Base-by-base conservation (phyloP, 2,888 invertebrate genomes). In the Margaritifera margaritifera region DNA sequence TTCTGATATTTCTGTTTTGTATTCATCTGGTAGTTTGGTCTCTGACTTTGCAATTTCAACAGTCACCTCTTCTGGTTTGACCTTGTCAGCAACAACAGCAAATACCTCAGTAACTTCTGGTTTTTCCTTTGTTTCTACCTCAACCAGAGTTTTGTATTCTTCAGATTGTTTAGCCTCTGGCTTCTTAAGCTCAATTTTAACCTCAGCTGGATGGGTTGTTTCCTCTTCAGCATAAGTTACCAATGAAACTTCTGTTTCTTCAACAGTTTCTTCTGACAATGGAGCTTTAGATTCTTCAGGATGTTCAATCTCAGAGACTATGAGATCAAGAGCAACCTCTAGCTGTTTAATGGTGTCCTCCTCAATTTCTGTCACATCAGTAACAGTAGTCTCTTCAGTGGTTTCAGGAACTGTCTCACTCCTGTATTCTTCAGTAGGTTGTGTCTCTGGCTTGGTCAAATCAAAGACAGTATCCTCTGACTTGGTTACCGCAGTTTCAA, bases 281-380 rank as follows among this genome's bases (percentile, higher is more conserved):
- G 55, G n/a, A 8, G 27, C 61, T 19, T 51, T 50, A 22, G 52
- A 50, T n/a, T 51, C n/a, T 61, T 50, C 31, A 52, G 66, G 53
- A 27, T 62, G 19, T 20, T 64, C 51, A 19, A 59, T 31, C 54
- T 69, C 66, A 27, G 72, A 60, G 54, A 75, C 66, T 22, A 56
- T 68, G 31, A 75, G 18, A 31, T 78, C 81, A 51, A 68, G 54
- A 20, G 53, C 20, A 22, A 77, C 71, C 63, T 79, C 77, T 27
- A 62, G 63, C 25, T 68, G 59, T 18, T 69, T 64, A 52, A 64
- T 74, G 4, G 69, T 69, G 25, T 74, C 69, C 54, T 62, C 25
- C 6, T 71, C 53, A 56, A 11, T 15, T 42, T 58, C 63, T 19
- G 67, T 71, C 51, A 78, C 75, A 61, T 61, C 18, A 52, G 66